Percentiles rank a stretch among this genome's conserved stretches.
These are phyloP conservation scores for Acanthaster planci DNA, from an alignment of 35 echinoderm and acorn worm species.

Conservation along the genomic window DNA sequence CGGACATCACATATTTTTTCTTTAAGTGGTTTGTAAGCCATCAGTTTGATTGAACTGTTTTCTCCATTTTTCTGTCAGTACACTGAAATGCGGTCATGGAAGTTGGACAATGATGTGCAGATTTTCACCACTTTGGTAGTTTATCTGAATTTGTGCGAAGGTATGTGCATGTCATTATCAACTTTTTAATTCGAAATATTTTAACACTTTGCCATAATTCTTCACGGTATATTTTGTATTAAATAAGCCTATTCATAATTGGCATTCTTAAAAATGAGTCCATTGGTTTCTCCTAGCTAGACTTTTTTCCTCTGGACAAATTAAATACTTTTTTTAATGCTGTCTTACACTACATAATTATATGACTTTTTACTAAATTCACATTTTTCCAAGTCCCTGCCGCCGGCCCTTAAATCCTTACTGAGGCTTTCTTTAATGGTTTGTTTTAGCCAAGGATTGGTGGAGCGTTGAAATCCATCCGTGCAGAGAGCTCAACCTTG, in stretches of 20 bases:
- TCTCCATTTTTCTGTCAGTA: constrained; percentile 28
- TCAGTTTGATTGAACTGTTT: neutral
- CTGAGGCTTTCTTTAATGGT: neutral
- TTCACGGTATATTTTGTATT: neutral
- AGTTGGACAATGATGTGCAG: constrained; percentile 46
- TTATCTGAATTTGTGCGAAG: constrained; percentile 88
- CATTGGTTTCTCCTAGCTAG: no score
- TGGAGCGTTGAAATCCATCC: constrained; percentile 83
- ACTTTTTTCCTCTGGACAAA: no score
- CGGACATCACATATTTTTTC: no score
- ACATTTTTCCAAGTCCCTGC: no score
- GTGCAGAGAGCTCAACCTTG: constrained; percentile 63
- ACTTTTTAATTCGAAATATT: neutral
- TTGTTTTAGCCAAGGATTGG: constrained; percentile 85
- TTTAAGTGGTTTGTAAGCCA: no score
- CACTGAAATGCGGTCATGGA: constrained; percentile 55
- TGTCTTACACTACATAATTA: no score
- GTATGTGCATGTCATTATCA: constrained; percentile 26
- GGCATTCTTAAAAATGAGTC: neutral
- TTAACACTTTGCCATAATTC: neutral
- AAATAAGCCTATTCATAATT: neutral
- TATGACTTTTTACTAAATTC: no score
- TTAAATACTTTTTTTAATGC: no score
- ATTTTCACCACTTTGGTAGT: constrained; percentile 48
- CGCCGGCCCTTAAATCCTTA: no score